Percentiles rank a stretch among this genome's conserved stretches.
These are phyloP conservation scores for Choristoneura rosaceana DNA, from an alignment of 2,888 invertebrate genomes.

Conservation along the genomic window DNA sequence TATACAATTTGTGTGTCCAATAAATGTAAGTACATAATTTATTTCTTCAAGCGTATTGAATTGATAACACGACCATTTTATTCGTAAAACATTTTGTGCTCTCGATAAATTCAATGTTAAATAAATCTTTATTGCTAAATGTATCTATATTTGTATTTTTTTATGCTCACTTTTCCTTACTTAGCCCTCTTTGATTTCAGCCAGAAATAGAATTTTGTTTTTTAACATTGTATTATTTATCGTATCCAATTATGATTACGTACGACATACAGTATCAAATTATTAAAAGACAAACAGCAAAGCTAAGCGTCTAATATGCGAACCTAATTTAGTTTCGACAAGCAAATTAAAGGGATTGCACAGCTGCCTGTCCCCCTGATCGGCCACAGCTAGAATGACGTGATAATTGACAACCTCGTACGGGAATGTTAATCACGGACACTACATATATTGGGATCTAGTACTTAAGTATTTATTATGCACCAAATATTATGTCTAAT, in stretches of 20 bases:
- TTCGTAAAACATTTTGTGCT: background rate
- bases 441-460: background rate
- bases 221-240: too few species aligned
- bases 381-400: conserved; percentile 35
- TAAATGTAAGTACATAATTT: background rate
- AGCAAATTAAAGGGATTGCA: conserved; percentile 49
- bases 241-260: too few species aligned
- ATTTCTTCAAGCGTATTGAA: background rate
- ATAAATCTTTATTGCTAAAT: background rate
- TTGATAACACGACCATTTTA: background rate
- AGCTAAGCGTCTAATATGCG: conserved; percentile 43
- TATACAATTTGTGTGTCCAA: background rate
- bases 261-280: background rate
- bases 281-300: background rate
- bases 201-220: background rate
- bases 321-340: conserved; percentile 48
- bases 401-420: conserved; percentile 12
- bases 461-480: too few species aligned
- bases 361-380: conserved; percentile 45
- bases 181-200: background rate
- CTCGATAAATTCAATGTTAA: background rate
- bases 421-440: background rate
- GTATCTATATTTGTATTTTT: background rate
- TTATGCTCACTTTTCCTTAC: background rate
- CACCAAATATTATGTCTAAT: too few species aligned